Evolutionary conservation across 2,888 invertebrate species (phyloP).

Genomic region (Acleris emargana): DNA sequence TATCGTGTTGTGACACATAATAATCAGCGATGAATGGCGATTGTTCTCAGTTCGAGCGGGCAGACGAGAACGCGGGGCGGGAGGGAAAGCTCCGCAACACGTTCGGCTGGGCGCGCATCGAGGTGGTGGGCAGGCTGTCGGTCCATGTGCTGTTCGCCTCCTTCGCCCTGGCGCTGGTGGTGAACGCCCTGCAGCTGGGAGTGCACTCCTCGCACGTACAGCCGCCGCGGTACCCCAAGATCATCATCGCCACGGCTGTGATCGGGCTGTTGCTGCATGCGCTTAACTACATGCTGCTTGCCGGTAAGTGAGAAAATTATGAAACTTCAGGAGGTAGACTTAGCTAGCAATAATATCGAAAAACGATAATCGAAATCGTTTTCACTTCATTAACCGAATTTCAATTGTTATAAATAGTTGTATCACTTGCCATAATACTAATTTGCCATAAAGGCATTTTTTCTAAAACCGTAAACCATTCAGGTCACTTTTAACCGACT

Average conservation of each 20-base stretch:
- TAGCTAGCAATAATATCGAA: too few species aligned
- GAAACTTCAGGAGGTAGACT: too few species aligned
- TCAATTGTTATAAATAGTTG: too few species aligned
- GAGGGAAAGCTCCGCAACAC: slow-evolving; percentile 93
- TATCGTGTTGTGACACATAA: slow-evolving; percentile 6
- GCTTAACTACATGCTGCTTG: slow-evolving; percentile 91
- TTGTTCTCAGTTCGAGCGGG: slow-evolving; percentile 67
- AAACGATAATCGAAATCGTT: too few species aligned
- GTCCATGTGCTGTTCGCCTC: slow-evolving; percentile 93
- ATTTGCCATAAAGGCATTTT: too few species aligned
- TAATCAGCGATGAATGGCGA: slow-evolving; percentile 5
- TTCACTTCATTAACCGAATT: too few species aligned
- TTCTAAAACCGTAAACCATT: too few species aligned
- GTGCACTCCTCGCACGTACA: slow-evolving; percentile 85
- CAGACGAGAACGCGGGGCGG: slow-evolving; percentile 77
- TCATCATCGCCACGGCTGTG: slow-evolving; percentile 89
- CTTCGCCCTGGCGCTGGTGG: slow-evolving; percentile 90
- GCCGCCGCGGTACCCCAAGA: slow-evolving; percentile 84
- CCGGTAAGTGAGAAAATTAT: slow-evolving; percentile 78
- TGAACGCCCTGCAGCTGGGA: slow-evolving; percentile 92
- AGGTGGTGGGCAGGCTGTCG: slow-evolving; percentile 92
- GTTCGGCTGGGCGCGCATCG: slow-evolving; percentile 96
- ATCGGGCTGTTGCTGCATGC: slow-evolving; percentile 91
- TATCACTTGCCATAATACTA: too few species aligned
- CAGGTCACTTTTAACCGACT: too few species aligned